These are phyloP conservation scores for Oncorhynchus clarkii DNA, from an alignment of 2,113 vertebrate genomes.

Conservation along the genomic window DNA sequence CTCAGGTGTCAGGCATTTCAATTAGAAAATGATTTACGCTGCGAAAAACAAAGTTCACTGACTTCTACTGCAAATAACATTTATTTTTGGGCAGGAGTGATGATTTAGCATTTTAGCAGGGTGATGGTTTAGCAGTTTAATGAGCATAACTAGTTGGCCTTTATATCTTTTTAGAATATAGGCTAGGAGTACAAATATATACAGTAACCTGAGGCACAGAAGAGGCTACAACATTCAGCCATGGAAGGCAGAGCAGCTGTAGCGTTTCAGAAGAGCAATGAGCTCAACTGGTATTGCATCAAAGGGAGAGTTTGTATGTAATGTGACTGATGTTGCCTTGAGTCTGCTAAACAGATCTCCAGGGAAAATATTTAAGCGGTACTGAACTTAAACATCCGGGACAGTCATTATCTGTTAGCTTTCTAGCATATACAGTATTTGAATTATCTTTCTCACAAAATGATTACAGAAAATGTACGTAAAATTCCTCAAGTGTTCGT, in stretches of 20 bases:
- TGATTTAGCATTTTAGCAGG: conserved; percentile 7
- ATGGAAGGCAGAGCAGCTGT: not conserved
- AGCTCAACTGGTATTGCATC: conserved; percentile 27
- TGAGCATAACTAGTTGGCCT: not conserved
- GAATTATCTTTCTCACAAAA: not conserved
- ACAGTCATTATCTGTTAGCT: not conserved
- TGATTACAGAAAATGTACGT: conserved; percentile 31
- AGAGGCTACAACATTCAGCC: not conserved
- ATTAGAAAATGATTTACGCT: conserved; percentile 53
- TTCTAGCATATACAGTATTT: not conserved
- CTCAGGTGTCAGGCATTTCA: conserved; percentile 58
- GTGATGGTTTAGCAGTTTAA: not conserved
- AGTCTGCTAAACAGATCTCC: not conserved
- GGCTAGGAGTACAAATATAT: not conserved
- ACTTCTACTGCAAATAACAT: conserved; percentile 44
- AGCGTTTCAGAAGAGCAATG: not conserved
- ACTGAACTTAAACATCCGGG: conserved; percentile 17
- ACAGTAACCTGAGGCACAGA: not conserved
- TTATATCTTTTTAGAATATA: not conserved
- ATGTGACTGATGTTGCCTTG: not conserved
- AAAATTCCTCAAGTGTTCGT: conserved; percentile 25
- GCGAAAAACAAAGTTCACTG: conserved; percentile 44
- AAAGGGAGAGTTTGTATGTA: conserved; percentile 10
- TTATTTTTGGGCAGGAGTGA: conserved; percentile 28
- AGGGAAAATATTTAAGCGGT: conserved; percentile 3